A percentile compares a stretch with the other conserved stretches of the same genome.
phyloP scores from a whole-genome alignment of 2,888 invertebrate species.

The Dorcus parallelipipedus region DNA sequence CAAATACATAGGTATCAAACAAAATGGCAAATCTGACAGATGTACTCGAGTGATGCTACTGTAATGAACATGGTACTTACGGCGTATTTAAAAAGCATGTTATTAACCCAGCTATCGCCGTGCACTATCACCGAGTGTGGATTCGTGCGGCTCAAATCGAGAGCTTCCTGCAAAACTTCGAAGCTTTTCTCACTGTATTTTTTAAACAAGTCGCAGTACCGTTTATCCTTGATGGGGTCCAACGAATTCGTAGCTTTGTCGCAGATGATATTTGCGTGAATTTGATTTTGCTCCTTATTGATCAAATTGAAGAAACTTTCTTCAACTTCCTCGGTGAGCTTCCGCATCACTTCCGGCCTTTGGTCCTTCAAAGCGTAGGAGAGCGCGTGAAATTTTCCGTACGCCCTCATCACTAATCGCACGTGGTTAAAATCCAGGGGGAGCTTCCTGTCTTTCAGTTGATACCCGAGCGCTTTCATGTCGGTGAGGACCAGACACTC shows the following conservation, averaged over 20 bases:
- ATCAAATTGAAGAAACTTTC: constrained; percentile 20
- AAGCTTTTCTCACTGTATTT: neutral
- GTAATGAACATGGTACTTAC: constrained; percentile 8
- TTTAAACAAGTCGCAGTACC: neutral
- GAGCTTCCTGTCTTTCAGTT: constrained; percentile 24
- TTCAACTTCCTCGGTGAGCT: constrained; percentile 18
- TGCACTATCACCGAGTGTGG: constrained; percentile 31
- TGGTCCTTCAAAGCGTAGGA: constrained; percentile 33
- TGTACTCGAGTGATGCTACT: too few relatives aligned
- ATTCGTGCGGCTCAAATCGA: neutral
- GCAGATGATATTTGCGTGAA: neutral
- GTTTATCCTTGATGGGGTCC: neutral
- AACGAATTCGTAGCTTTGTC: neutral
- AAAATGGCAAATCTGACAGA: too few relatives aligned
- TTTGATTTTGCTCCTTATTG: neutral
- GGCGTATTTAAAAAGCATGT: constrained; percentile 33
- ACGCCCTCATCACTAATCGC: constrained; percentile 29
- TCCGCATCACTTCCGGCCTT: constrained; percentile 26
- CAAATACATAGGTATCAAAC: too few relatives aligned
- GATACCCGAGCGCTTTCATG: constrained; percentile 30
- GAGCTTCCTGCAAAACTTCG: neutral
- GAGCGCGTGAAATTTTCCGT: constrained; percentile 35
- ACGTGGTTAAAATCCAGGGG: constrained; percentile 34
- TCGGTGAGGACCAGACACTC: constrained; percentile 31
- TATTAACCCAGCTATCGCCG: constrained; percentile 34